A percentile compares a stretch with the other conserved stretches of the same genome.
Evolutionary conservation across 2,797 vertebrate species (phyloP).

Genomic region (Carcharodon carcharias): DNA sequence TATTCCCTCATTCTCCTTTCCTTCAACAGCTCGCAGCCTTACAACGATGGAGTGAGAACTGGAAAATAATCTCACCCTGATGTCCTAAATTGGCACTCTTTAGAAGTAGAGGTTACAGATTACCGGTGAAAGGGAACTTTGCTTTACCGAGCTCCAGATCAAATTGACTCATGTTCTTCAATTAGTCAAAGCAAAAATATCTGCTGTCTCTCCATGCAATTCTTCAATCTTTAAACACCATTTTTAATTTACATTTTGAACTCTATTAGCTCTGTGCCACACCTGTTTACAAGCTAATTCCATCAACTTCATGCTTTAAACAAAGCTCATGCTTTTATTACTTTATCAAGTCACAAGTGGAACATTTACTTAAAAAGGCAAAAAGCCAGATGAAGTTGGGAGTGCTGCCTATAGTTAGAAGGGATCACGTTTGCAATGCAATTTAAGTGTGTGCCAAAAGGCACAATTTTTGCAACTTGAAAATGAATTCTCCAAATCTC

Average conservation of each 20-base stretch:
- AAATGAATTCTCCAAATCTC: not conserved
- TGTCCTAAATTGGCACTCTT: not conserved
- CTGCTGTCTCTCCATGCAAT: not conserved
- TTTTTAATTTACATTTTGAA: not conserved
- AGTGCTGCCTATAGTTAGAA: not conserved
- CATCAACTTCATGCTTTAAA: not conserved
- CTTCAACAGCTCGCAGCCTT: not conserved
- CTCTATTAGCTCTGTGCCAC: not conserved
- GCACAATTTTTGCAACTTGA: not conserved
- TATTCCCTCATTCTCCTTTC: not conserved
- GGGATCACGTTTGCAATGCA: not conserved
- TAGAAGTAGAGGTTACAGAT: not conserved
- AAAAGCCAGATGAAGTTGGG: not conserved
- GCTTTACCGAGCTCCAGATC: not conserved
- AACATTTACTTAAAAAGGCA: not conserved
- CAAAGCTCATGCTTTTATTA: not conserved
- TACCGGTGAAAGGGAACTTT: not conserved
- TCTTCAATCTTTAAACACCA: not conserved
- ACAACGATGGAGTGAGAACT: not conserved
- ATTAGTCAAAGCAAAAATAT: not conserved
- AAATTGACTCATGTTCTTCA: not conserved
- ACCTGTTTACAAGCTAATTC: not conserved
- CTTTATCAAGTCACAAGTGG: not conserved
- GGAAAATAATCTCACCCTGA: not conserved
- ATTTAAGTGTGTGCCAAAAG: not conserved